Conservation (phyloP, 2,888 invertebrate species). For the Carabus problematicus region DNA sequence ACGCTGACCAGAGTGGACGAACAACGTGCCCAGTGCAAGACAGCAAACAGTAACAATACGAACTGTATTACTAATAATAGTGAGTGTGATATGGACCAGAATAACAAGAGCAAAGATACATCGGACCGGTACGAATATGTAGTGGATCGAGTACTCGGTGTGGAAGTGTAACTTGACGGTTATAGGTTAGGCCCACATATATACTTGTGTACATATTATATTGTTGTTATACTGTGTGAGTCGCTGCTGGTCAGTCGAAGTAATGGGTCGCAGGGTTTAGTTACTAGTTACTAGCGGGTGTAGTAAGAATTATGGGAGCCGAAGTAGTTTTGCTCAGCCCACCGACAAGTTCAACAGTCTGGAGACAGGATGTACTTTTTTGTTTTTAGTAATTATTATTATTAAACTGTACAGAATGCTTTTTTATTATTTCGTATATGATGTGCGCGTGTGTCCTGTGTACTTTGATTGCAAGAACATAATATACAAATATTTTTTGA, state of each 20-base stretch:
- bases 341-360: no score
- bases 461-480: constrained; percentile 6
- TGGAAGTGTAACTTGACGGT: constrained; percentile 72
- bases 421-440: constrained; percentile 8
- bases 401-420: neutral
- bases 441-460: constrained; percentile 1
- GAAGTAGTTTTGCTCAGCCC: no score
- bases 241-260: constrained; percentile 37
- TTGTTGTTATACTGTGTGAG: constrained; percentile 1
- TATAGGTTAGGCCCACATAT: no score
- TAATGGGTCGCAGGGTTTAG: neutral
- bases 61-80: constrained; percentile 49
- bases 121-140: constrained; percentile 78
- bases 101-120: constrained; percentile 47
- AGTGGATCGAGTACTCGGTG: constrained; percentile 83
- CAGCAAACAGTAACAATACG: constrained; percentile 41
- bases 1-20: constrained; percentile 46
- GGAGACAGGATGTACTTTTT: no score
- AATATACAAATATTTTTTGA: constrained; percentile 26
- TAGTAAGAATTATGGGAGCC: no score
- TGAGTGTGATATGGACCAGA: constrained; percentile 58
- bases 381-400: neutral
- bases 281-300: neutral
- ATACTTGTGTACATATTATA: no score
- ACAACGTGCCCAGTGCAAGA: constrained; percentile 43